Conservation (phyloP, 1,140 invertebrate genomes). For the Drosophila jambulina region DNA sequence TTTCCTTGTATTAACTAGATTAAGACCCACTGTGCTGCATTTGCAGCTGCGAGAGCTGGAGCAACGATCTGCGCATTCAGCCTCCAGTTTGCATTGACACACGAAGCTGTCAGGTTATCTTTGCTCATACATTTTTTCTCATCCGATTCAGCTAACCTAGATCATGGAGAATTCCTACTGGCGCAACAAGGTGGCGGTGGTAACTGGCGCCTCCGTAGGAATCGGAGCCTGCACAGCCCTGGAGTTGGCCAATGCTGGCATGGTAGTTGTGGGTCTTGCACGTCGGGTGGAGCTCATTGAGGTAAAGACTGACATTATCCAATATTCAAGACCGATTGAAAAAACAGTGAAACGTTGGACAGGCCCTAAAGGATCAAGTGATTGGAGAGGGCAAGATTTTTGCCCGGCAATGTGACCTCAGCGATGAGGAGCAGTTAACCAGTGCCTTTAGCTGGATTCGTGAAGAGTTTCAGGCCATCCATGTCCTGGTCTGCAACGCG, state of each 20-base stretch:
- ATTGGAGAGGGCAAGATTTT: conserved; percentile 77
- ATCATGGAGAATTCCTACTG: conserved; percentile 87
- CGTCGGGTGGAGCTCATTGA: conserved; percentile 86
- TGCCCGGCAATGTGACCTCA: conserved; percentile 86
- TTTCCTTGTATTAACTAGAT: neutral
- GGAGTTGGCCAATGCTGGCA: conserved; percentile 86
- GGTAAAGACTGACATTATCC: conserved; percentile 24
- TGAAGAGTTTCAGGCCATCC: conserved; percentile 61
- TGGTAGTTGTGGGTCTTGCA: conserved; percentile 88
- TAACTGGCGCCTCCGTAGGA: conserved; percentile 89
- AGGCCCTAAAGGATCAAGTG: conserved; percentile 65
- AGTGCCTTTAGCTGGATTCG: conserved; percentile 86
- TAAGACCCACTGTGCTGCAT: conserved; percentile 32
- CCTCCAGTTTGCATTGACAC: conserved; percentile 38
- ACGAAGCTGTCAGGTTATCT: conserved; percentile 44
- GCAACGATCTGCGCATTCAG: conserved; percentile 27
- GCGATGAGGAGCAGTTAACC: conserved; percentile 86
- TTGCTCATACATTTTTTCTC: neutral
- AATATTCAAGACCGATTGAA: too few relatives aligned
- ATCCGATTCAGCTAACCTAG: neutral
- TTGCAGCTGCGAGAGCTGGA: conserved; percentile 3
- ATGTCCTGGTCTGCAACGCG: conserved; percentile 81
- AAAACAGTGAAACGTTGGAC: neutral
- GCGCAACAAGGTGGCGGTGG: conserved; percentile 87
- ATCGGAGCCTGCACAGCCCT: conserved; percentile 87